Base-by-base conservation (phyloP, 2,113 vertebrate species). In the Nycticorax nycticorax region DNA sequence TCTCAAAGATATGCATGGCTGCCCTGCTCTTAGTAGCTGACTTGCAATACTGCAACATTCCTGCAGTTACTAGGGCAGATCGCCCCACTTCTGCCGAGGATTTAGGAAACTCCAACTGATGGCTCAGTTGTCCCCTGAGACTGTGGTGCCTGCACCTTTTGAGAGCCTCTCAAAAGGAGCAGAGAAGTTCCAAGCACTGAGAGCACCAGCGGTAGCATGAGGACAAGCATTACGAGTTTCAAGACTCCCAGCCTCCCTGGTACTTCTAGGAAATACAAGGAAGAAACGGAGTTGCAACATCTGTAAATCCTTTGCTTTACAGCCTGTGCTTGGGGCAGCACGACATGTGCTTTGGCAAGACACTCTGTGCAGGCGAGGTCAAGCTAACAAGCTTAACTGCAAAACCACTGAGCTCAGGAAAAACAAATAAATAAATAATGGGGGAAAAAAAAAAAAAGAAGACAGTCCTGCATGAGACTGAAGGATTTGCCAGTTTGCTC, bases 271-370 rank as follows among this genome's bases (percentile, higher is more conserved):
- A 97, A 96, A 89, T 16, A 39, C 3, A 64, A 35, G 76, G 74
- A 87, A 97, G 77, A 89, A 87, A 85, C 2, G 2, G 76, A 96
- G 28, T 97, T 97, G 96, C 96, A 95, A 96, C 94, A 97, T 95
- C 95, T 53, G 66, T 62, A 94, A 94, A 95, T 89, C 95, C 86
- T 84, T n/a, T 68, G 35, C 74, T 79, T 68, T 91, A 53, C 55
- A 88, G 94, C 28, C 86, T 7, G 91, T 89, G 96, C 96, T 91
- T 37, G 76, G 95, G 95, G 96, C 91, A 94, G 95, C 92, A 95
- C 86, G 79, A 94, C 92, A 57, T 92, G 95, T 97, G 96, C 97
- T 96, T 97, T 97, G 95, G 96, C 96, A 97, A 94, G 89, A 92
- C 32, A 12, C 62, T 12, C 84, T 9, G 88, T 89, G 95, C 94